phyloP scores from a whole-genome alignment of 2,888 invertebrate genomes.

The Rotaria socialis region DNA sequence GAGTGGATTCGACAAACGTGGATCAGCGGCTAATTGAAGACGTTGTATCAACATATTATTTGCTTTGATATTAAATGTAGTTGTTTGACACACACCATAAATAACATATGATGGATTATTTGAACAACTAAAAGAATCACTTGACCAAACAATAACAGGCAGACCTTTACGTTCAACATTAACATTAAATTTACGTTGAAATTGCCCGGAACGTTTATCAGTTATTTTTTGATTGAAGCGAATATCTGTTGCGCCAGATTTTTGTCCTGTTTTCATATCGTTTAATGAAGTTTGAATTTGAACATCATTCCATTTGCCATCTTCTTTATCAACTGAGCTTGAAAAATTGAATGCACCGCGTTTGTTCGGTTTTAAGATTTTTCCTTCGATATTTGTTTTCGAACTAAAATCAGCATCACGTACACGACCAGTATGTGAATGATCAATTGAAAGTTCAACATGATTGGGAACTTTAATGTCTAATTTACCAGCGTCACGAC shows the following conservation, averaged over 20 bases:
- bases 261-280: neutral
- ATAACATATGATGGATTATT: constrained; percentile 10
- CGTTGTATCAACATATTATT: neutral
- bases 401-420: neutral
- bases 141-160: neutral
- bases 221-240: neutral
- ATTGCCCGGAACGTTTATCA: neutral
- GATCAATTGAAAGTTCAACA: neutral
- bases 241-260: neutral
- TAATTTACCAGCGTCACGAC: neutral
- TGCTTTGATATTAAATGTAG: neutral
- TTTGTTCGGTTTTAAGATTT: neutral
- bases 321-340: neutral
- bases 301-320: constrained; percentile 1
- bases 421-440: neutral
- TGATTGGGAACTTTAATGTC: neutral
- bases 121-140: neutral
- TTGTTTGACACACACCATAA: neutral
- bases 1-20: neutral
- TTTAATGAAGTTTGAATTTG: neutral
- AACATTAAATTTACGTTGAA: neutral
- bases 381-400: neutral
- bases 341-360: neutral
- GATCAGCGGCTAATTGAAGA: neutral
- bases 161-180: neutral